Evolutionary conservation across 2,113 vertebrate genomes (phyloP), one percentile per base, ranked within the genome.

Genomic region (Agapornis roseicollis): DNA sequence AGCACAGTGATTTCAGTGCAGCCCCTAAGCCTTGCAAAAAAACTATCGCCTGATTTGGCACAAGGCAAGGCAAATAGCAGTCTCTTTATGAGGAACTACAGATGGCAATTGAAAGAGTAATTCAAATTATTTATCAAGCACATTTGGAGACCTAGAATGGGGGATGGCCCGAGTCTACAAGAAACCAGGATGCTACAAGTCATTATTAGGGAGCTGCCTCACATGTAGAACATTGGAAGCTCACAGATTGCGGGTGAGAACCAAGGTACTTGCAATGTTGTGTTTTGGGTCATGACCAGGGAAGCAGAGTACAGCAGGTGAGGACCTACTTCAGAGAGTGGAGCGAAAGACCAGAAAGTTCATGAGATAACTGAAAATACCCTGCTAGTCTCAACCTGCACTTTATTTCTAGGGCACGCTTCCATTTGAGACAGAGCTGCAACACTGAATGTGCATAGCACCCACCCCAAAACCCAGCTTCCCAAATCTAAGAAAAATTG

Each of bases 81-180:
- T 89, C 96, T 96, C 96, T 97, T 98, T 93, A 97, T 88, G 96
- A 98, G 86, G 95, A 97, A 95, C 97, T 95, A 97, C 98, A 97
- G 97, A 97, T 97, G 97, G 96, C 97, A 96, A 97, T 46, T 96
- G 96, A 90, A 97, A 96, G 88, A 94, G 93, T 95, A 96, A 88
- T 97, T 94, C 94, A 97, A 96, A 93, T 96, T 97, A 97, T 97
- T 96, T 97, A 96, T 96, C 97, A 95, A 96, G 93, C 73, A 77
- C 72, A 74, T 92, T 96, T 89, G 80, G 87, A 94, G 88, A 92
- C 84, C 80, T 92, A 81, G 74, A 90, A 81, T 72, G 70, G 70
- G 92, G 65, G 72, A 93, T 73, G 84, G 91, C 81, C 88, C 0
- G 3, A 89, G 46, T 22, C 35, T 76, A 68, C 0, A 2, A 89